Base-by-base conservation (phyloP, 2,888 invertebrate species). In the Vannuccia rotundouncinata region DNA sequence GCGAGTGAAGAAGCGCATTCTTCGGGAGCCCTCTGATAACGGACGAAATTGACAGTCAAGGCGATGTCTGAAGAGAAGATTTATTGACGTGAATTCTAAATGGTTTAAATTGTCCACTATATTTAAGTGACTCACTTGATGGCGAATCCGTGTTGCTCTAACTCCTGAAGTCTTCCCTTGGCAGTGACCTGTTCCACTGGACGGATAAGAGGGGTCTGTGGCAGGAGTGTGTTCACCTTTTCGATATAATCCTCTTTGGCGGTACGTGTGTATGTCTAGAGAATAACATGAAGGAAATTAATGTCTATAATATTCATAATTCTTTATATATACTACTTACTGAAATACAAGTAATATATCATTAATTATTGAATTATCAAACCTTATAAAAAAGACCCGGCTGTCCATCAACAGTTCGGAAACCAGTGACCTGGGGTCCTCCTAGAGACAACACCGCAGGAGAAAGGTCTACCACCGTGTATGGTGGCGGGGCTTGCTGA, bases 371-470 rank as follows among this genome's bases (percentile, higher is more conserved):
- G n/a, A n/a, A n/a, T n/a, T n/a, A n/a, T 45, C 45, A 10, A 17
- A 87, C 87, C 86, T 86, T 86, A 83, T 86, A 87, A 79, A 83
- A 86, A 83, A 87, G 84, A 5, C 86, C 86, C 1, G 85, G 84
- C 83, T 85, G 84, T 1, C 84, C 85, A 79, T 84, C 84, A 66
- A 86, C 85, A n/a, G 85, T 84, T 78, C 83, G 84, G 82, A 85
- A 85, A 17, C 45, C 45, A 5, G 45, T 10, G 10, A 10, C 45
- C 17, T 45, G 10, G 10, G 45, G 45, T 17, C 10, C 10, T 5
- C 45, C 45, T 45, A 45, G 45, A 17, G 45, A 17, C 10, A 45
- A 45, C 10, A 45, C 10, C 10, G 10, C 17, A 5, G 45, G 45
- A 10, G 45, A 10, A 10, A 45, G 45, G 17, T 45, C 45, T 17